Conservation (phyloP, 2,113 vertebrate genomes). For the Corythaeola cristata region DNA sequence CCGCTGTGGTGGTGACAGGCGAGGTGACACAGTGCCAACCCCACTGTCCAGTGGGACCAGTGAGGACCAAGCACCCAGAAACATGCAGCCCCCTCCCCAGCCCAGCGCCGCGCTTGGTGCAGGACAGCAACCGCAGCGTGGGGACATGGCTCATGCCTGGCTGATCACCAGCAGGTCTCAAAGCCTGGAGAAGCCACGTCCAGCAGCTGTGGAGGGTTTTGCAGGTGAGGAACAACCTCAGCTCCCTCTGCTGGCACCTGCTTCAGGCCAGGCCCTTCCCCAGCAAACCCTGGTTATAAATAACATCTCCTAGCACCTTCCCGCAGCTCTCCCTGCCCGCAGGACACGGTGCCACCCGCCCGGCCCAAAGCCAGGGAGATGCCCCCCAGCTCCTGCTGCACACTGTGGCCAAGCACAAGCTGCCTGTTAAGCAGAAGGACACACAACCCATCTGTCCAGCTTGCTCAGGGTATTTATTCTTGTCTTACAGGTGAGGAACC, state of each 20-base stretch:
- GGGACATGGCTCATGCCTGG: accelerated
- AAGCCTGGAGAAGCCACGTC: neutral
- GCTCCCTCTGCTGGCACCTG: slow-evolving; percentile 60
- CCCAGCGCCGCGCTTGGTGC: accelerated
- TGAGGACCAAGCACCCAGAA: accelerated
- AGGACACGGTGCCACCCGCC: neutral
- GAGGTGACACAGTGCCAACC: neutral
- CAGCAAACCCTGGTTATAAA: neutral
- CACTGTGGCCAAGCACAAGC: neutral
- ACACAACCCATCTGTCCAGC: accelerated
- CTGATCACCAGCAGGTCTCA: neutral
- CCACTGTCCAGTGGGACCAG: neutral
- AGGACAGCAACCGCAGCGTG: accelerated
- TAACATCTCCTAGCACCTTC: neutral
- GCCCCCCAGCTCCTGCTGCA: neutral
- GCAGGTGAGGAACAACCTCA: neutral
- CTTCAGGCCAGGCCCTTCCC: neutral
- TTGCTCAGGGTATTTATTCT: neutral
- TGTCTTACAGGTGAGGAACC: neutral
- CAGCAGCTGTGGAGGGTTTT: neutral
- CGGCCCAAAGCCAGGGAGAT: neutral
- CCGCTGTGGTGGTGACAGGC: neutral
- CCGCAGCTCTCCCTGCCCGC: accelerated
- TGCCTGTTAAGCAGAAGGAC: neutral
- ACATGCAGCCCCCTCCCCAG: neutral